Evolutionary conservation across 2,113 vertebrate genomes (phyloP).

Genomic region (Pantherophis guttatus): DNA sequence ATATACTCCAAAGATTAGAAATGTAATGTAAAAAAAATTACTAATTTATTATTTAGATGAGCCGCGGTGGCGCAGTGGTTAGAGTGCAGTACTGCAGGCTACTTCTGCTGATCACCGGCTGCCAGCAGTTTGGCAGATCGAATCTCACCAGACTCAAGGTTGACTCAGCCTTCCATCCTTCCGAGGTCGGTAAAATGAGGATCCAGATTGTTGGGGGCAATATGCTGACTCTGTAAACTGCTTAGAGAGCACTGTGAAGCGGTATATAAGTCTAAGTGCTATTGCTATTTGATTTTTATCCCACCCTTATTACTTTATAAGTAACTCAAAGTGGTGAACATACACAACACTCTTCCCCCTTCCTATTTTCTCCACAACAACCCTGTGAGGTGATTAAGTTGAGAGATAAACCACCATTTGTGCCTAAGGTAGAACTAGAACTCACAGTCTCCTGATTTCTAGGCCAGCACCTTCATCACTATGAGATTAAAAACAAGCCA

Average conservation of each 20-base stretch:
- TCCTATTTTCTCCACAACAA: neutral
- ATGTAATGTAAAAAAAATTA: neutral
- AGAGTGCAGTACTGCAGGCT: too few species aligned
- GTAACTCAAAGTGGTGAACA: neutral
- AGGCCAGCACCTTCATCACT: neutral
- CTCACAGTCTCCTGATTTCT: neutral
- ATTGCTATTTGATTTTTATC: neutral
- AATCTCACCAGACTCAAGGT: too few species aligned
- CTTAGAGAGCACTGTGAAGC: too few species aligned
- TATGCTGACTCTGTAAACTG: too few species aligned
- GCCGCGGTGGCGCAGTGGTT: too few species aligned
- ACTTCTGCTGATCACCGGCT: too few species aligned
- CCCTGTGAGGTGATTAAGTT: neutral
- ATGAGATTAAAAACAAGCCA: neutral
- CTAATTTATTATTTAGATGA: neutral
- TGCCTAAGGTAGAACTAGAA: neutral
- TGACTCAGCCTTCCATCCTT: too few species aligned
- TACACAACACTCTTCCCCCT: neutral
- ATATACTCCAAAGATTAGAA: neutral
- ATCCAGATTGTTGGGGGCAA: too few species aligned
- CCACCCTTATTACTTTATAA: neutral
- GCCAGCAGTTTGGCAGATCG: too few species aligned
- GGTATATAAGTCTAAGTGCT: too few species aligned
- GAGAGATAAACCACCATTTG: neutral
- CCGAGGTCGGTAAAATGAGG: too few species aligned